Percentiles rank a stretch among this genome's conserved stretches.
These are phyloP conservation scores for Lysiphlebus fabarum DNA, from an alignment of 1,140 invertebrate genomes.

Conservation along the genomic window DNA sequence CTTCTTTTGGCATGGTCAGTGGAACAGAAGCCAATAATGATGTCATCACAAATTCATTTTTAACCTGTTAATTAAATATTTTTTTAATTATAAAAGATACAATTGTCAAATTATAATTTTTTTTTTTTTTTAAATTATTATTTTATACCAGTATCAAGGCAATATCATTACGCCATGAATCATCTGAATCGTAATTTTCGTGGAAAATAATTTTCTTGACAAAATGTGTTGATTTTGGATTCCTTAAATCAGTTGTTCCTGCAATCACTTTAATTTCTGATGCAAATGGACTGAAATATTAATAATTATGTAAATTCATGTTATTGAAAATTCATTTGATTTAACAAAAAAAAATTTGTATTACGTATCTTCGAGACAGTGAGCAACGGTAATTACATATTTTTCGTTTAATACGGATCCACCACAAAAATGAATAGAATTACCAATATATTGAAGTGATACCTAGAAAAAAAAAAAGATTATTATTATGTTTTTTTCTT, in stretches of 20 bases:
- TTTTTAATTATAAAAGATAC: too few species aligned
- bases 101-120: too few species aligned
- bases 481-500: too few species aligned
- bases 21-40: slow-evolving; percentile 13
- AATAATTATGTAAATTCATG: background rate
- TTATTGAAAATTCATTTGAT: slow-evolving; percentile 20
- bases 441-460: slow-evolving; percentile 12
- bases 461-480: slow-evolving; percentile 20
- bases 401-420: slow-evolving; percentile 52
- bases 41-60: slow-evolving; percentile 5
- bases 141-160: slow-evolving; percentile 18
- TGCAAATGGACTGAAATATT: slow-evolving; percentile 3
- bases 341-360: background rate
- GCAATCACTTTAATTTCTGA: slow-evolving; percentile 15
- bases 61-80: slow-evolving; percentile 12
- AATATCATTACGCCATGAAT: slow-evolving; percentile 27
- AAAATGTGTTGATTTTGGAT: slow-evolving; percentile 11
- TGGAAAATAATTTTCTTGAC: slow-evolving; percentile 21
- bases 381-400: slow-evolving; percentile 55
- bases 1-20: slow-evolving; percentile 17
- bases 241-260: slow-evolving; percentile 19
- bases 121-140: too few species aligned
- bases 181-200: slow-evolving; percentile 10
- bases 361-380: slow-evolving; percentile 43
- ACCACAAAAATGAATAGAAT: slow-evolving; percentile 48